phyloP scores from a whole-genome alignment of 2,888 invertebrate genomes.

The Xanthia togata region DNA sequence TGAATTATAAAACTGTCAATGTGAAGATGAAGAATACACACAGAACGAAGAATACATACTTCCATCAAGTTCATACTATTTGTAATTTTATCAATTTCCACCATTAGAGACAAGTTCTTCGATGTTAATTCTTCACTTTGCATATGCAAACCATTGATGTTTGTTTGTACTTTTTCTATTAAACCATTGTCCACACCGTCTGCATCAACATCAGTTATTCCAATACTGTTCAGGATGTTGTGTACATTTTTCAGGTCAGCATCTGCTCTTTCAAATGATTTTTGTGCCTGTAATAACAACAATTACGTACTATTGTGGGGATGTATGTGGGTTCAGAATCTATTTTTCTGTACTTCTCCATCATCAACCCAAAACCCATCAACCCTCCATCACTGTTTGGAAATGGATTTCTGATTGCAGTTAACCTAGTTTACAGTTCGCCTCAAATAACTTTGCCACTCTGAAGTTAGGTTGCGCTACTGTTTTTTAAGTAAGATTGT shows the following conservation, averaged over 20 bases:
- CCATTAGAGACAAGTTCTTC: constrained; percentile 81
- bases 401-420: background rate
- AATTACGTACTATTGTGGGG: background rate
- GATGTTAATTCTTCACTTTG: constrained; percentile 86
- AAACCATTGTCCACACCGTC: constrained; percentile 73
- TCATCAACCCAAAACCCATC: too few species aligned
- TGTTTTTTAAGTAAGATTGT: too few species aligned
- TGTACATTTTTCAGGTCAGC: constrained; percentile 86
- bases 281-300: constrained; percentile 77
- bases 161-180: constrained; percentile 81
- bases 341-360: background rate
- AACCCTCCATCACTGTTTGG: background rate
- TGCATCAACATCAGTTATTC: constrained; percentile 77
- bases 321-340: background rate
- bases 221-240: constrained; percentile 81
- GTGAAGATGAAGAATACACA: background rate
- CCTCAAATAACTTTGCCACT: too few species aligned
- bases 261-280: constrained; percentile 85
- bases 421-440: background rate
- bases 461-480: too few species aligned
- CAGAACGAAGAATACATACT: constrained; percentile 73
- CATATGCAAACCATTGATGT: constrained; percentile 77
- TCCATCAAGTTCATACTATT: constrained; percentile 72
- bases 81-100: constrained; percentile 83
- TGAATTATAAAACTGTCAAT: background rate